These are phyloP conservation scores for Polydesmus complanatus DNA, from an alignment of 2,888 invertebrate genomes.

Conservation along the genomic window DNA sequence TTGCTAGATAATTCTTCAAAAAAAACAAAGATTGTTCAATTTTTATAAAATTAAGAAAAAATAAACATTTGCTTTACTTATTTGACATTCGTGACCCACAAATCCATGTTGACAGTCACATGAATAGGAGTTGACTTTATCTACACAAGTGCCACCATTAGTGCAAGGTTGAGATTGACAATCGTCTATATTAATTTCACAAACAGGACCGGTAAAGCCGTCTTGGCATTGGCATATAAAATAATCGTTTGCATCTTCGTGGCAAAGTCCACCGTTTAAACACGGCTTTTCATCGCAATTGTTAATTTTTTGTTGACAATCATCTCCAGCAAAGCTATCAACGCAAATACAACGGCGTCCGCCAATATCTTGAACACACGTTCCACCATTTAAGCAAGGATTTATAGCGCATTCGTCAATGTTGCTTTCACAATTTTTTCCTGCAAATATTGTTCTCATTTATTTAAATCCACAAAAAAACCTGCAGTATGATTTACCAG, in stretches of 20 bases:
- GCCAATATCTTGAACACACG: slow-evolving; percentile 28
- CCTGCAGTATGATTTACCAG: slow-evolving; percentile 30
- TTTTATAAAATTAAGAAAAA: neutral
- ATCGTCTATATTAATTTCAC: slow-evolving; percentile 35
- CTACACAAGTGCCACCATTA: slow-evolving; percentile 25
- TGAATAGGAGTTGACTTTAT: slow-evolving; percentile 20
- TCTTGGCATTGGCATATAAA: slow-evolving; percentile 42
- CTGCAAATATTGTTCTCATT: too few relatives aligned
- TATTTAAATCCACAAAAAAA: neutral
- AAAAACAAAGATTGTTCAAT: neutral
- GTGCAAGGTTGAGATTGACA: slow-evolving; percentile 34
- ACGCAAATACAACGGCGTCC: slow-evolving; percentile 26
- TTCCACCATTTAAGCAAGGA: slow-evolving; percentile 41
- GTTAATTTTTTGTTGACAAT: slow-evolving; percentile 24
- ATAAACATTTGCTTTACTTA: slow-evolving; percentile 13
- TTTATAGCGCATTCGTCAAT: slow-evolving; percentile 44
- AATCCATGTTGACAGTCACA: slow-evolving; percentile 25
- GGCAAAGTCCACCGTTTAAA: slow-evolving; percentile 30
- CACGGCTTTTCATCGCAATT: slow-evolving; percentile 28
- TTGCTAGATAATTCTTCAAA: slow-evolving; percentile 35
- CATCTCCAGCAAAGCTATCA: slow-evolving; percentile 25
- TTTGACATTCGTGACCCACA: slow-evolving; percentile 20
- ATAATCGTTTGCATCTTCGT: slow-evolving; percentile 19
- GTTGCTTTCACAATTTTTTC: slow-evolving; percentile 37
- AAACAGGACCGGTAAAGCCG: slow-evolving; percentile 41